Percentiles rank a stretch among this genome's conserved stretches.
Evolutionary conservation across 2,888 invertebrate genomes (phyloP).

Genomic region (Coleophora flavipennella): DNA sequence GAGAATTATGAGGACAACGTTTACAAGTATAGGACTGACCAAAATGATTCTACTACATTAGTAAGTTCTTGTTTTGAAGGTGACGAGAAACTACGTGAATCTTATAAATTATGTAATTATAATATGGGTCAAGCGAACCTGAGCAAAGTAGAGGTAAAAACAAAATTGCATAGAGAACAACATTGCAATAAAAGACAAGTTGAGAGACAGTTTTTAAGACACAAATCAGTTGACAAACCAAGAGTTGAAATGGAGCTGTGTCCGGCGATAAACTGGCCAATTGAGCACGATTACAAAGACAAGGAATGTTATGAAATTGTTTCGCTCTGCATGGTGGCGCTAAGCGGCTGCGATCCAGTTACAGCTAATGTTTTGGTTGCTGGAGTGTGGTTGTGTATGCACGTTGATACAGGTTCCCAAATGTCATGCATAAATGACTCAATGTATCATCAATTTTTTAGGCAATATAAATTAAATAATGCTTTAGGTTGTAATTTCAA

Average conservation of each 20-base stretch:
- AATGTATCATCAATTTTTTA: neutral
- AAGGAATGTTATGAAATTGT: neutral
- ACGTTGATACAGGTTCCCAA: constrained; percentile 4
- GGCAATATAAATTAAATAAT: neutral
- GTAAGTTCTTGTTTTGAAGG: constrained; percentile 1
- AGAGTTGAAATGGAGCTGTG: neutral
- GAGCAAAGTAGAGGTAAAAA: constrained; percentile 2
- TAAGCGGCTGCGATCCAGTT: neutral
- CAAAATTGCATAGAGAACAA: neutral
- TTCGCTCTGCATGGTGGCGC: constrained; percentile 1
- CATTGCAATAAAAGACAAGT: neutral
- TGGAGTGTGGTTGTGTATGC: constrained; percentile 1
- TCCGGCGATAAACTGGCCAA: neutral
- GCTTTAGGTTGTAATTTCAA: neutral
- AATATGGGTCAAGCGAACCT: constrained; percentile 5
- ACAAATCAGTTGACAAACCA: neutral
- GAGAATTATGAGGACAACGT: neutral
- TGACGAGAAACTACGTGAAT: neutral
- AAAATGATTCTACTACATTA: neutral
- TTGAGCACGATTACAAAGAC: neutral
- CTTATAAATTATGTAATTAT: constrained; percentile 3
- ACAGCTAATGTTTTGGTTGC: constrained; percentile 3
- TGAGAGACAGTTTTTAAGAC: too few species aligned
- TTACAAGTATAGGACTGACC: neutral
- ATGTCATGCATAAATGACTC: constrained; percentile 2